Evolutionary conservation across 2,797 vertebrate species (phyloP).

Genomic region (Thripadectes ignobilis): DNA sequence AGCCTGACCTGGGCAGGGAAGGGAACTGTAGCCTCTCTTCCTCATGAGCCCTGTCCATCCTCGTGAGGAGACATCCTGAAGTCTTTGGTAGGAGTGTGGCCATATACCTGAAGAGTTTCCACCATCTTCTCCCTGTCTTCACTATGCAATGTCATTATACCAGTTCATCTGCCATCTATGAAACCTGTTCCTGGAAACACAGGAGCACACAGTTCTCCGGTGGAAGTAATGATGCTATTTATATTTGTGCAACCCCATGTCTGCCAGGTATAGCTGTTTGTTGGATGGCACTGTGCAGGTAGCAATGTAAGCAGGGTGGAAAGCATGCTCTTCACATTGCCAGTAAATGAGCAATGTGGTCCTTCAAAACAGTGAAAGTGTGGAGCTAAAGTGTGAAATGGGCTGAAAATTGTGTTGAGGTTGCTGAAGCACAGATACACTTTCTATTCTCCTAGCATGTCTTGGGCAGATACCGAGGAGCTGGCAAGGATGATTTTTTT

Average conservation of each 20-base stretch:
- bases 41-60: not conserved
- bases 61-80: not conserved
- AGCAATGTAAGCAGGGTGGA: not conserved
- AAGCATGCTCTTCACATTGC: not conserved
- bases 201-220: not conserved
- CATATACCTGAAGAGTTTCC: not conserved
- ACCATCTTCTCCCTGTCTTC: not conserved
- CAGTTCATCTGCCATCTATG: not conserved
- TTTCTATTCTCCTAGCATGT: not conserved
- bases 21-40: not conserved
- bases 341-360: rapidly evolving
- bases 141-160: not conserved
- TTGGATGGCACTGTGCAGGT: not conserved
- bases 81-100: not conserved
- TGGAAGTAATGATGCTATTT: not conserved
- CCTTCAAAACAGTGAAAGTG: not conserved
- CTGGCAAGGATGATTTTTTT: not conserved
- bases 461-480: not conserved
- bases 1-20: not conserved
- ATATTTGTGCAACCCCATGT: not conserved
- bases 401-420: not conserved
- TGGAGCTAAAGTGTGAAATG: not conserved
- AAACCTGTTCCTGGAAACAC: not conserved
- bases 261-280: not conserved
- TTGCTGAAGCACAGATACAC: not conserved